phyloP scores from a whole-genome alignment of 2,888 invertebrate species.

The Brachynemurus nebulosus region DNA sequence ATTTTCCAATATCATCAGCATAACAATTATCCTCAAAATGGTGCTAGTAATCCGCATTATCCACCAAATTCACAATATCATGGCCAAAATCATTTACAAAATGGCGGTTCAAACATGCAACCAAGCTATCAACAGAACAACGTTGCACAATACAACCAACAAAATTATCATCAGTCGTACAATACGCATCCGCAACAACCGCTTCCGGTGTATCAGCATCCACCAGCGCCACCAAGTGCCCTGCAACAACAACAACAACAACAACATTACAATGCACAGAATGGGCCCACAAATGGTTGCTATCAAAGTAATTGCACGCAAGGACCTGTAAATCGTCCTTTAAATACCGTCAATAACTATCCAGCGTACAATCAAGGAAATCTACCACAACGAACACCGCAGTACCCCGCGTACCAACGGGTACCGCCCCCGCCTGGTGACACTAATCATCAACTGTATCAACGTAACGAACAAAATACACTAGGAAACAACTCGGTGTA shows the following conservation, averaged over 20 bases:
- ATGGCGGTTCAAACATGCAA: neutral
- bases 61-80: conserved; percentile 4
- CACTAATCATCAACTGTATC: conserved; percentile 17
- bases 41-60: conserved; percentile 7
- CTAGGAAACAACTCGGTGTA: conserved; percentile 7
- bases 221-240: conserved; percentile 25
- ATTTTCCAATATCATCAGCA: conserved; percentile 12
- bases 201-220: conserved; percentile 23
- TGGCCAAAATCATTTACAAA: neutral
- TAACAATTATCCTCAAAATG: neutral
- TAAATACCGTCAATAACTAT: conserved; percentile 1
- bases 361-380: conserved; percentile 14
- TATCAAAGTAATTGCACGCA: neutral
- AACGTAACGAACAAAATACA: conserved; percentile 17
- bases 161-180: neutral
- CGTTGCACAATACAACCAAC: neutral
- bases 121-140: neutral
- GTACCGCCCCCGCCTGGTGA: conserved; percentile 9
- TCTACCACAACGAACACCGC: conserved; percentile 24
- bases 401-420: conserved; percentile 14
- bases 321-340: neutral
- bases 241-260: conserved; percentile 26
- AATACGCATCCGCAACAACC: neutral
- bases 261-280: conserved; percentile 11
- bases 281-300: conserved; percentile 2